Conservation (phyloP, 1,140 invertebrate species). For the Pogonomyrmex californicus region DNA sequence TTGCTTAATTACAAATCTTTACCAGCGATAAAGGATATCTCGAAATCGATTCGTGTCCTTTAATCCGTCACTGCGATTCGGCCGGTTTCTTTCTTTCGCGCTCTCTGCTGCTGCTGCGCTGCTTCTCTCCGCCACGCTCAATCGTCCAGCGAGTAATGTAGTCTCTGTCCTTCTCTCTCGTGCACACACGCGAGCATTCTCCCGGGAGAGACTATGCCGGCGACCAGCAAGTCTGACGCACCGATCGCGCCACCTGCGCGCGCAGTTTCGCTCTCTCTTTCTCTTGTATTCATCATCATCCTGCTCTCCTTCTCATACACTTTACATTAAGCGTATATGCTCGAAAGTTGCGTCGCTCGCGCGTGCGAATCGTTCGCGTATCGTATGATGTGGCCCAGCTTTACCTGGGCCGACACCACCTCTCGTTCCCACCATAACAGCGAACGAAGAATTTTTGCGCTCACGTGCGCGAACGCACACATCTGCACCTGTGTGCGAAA, state of each 20-base stretch:
- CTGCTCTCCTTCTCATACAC: neutral
- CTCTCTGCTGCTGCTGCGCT: constrained; percentile 63
- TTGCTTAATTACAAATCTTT: constrained; percentile 13
- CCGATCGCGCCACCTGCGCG: constrained; percentile 85
- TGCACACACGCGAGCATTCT: constrained; percentile 36
- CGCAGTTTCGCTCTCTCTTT: constrained; percentile 71
- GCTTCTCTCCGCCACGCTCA: constrained; percentile 48
- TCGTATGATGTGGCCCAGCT: constrained; percentile 25
- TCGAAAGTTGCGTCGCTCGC: constrained; percentile 12
- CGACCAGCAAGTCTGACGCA: constrained; percentile 82
- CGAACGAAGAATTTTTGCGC: constrained; percentile 10
- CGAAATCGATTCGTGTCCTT: constrained; percentile 17
- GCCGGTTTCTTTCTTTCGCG: constrained; percentile 70
- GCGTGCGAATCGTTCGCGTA: neutral
- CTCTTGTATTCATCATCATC: neutral
- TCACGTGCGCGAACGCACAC: no score
- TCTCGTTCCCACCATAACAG: constrained; percentile 10
- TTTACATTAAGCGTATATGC: neutral
- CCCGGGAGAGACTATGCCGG: constrained; percentile 76
- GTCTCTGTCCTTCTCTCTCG: constrained; percentile 54
- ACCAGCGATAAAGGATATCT: neutral
- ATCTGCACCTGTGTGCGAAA: neutral
- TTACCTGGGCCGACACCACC: constrained; percentile 33
- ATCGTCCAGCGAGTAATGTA: neutral
- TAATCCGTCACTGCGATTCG: constrained; percentile 23